phyloP scores from a whole-genome alignment of 2,797 vertebrate genomes.

The Mormyrus proboscirostris region DNA sequence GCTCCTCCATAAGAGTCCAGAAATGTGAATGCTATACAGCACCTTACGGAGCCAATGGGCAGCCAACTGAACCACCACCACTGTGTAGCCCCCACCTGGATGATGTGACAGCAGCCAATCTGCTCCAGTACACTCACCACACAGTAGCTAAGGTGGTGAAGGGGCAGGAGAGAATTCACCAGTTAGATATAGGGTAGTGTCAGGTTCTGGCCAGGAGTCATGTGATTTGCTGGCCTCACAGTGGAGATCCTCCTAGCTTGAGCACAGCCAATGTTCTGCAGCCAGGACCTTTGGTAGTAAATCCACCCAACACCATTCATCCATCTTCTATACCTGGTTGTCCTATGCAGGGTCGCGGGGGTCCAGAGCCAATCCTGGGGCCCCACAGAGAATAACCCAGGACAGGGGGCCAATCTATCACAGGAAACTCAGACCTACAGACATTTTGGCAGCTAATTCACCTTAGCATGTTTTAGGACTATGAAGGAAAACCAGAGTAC shows the following conservation, averaged over 20 bases:
- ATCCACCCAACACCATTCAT: not conserved
- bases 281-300: not conserved
- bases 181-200: not conserved
- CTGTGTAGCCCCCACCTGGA: not conserved
- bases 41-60: not conserved
- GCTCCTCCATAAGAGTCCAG: not conserved
- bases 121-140: not conserved
- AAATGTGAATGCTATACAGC: not conserved
- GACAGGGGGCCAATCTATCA: not conserved
- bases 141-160: not conserved
- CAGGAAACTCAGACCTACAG: not conserved
- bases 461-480: not conserved
- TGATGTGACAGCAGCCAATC: not conserved
- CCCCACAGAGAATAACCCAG: not conserved
- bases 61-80: not conserved
- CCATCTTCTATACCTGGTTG: not conserved
- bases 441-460: not conserved
- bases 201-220: not conserved
- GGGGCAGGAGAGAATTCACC: not conserved
- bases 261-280: not conserved
- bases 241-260: not conserved
- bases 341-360: not conserved
- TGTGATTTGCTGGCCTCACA: not conserved
- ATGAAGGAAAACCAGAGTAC: not conserved
- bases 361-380: not conserved